A percentile compares a stretch with the other conserved stretches of the same genome.
Evolutionary conservation across 2,113 vertebrate genomes (phyloP).

Genomic region (Electrona antarctica): DNA sequence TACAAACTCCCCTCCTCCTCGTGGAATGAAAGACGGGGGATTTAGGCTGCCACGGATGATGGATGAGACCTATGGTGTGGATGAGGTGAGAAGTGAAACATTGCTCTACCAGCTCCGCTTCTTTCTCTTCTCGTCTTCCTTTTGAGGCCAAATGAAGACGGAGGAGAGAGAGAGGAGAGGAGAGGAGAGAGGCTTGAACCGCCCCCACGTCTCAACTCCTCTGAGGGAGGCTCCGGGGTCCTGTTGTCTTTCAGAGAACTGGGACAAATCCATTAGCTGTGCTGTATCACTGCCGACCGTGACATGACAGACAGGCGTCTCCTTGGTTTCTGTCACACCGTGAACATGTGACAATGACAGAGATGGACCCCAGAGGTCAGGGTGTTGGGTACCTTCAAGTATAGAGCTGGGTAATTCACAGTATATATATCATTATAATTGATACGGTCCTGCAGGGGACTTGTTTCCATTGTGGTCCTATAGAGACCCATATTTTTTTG

Average conservation of each 20-base stretch:
- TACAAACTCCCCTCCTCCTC: slow-evolving; percentile 42
- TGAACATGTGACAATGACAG: neutral
- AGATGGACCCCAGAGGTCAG: too few relatives aligned
- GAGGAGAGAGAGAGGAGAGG: slow-evolving; percentile 43
- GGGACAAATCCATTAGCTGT: slow-evolving; percentile 76
- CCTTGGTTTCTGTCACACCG: slow-evolving; percentile 56
- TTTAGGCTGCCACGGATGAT: slow-evolving; percentile 73
- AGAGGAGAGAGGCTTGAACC: slow-evolving; percentile 39
- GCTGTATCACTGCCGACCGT: slow-evolving; percentile 56
- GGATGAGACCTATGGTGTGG: slow-evolving; percentile 68
- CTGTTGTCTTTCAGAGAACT: slow-evolving; percentile 63
- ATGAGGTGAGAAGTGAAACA: slow-evolving; percentile 77
- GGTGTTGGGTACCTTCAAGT: too few relatives aligned
- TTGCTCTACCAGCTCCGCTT: slow-evolving; percentile 24
- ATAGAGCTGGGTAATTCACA: too few relatives aligned
- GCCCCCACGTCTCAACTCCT: slow-evolving; percentile 64
- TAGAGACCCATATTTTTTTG: too few relatives aligned
- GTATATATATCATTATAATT: too few relatives aligned
- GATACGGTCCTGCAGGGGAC: too few relatives aligned
- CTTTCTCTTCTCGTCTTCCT: slow-evolving; percentile 57
- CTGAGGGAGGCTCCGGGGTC: slow-evolving; percentile 31
- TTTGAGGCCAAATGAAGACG: slow-evolving; percentile 77
- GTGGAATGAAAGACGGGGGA: slow-evolving; percentile 55
- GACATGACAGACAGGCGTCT: slow-evolving; percentile 54
- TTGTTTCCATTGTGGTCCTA: too few relatives aligned